Evolutionary conservation across 2,113 vertebrate species (phyloP), one percentile per base, ranked within the genome.

Genomic region (Sclerurus mexicanus): DNA sequence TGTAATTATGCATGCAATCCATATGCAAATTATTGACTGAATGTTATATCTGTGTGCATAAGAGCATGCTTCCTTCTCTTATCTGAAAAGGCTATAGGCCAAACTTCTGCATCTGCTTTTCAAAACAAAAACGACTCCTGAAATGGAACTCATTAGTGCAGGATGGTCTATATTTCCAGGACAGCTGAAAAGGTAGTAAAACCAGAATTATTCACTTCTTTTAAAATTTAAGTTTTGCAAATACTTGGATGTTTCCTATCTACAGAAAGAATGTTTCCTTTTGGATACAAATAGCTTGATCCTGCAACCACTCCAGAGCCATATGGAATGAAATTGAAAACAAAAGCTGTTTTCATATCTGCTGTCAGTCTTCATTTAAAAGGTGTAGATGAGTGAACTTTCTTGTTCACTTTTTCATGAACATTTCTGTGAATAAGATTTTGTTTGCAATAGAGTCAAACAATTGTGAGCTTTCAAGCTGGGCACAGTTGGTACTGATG

Each of bases 361-460:
- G 71, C 84, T 87, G 77, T 91, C 91, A 92, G 87, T 94, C 74
- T 96, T 89, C 74, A 94, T 96, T 95, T 82, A 76, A 93, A 94
- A 95, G 66, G 87, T 94, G 89, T 50, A 69, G 62, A 62, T 79
- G 58, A 93, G 59, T 82, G 87, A 94, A 91, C 80, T 52, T 68
- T 95, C 62, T 66, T 46, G 66, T 69, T 89, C 42, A 33, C n/a
- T 76, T 95, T 82, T 77, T 78, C 77, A 35, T 76, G 53, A 92
- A 37, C 52, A 40, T 75, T 91, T 62, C 69, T 72, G 31, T 72
- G 73, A 91, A 92, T 87, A 85, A 72, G 49, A 73, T 76, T 91
- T 89, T 87, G 17, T 69, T 75, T 49, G 53, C 49, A 64, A 12
- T 1, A 3, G 40, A 91, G 58, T 85, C 9, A n/a, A 75, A 55